Conservation (phyloP, 2,113 vertebrate genomes). For the Cyanistes caeruleus region DNA sequence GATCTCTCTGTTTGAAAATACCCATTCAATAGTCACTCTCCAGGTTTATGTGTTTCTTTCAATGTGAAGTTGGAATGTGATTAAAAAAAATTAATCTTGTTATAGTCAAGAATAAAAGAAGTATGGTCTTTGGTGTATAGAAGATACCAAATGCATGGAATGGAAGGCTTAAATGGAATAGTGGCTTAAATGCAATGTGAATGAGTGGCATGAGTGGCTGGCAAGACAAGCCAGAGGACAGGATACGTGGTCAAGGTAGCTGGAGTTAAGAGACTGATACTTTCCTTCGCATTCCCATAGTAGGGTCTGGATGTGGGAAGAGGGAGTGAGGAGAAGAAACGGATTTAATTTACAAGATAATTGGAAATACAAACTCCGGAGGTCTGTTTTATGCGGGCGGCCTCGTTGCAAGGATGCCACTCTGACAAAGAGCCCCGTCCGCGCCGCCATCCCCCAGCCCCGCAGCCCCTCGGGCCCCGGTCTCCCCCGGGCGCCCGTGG, state of each 20-base stretch:
- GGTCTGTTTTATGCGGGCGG: fast-evolving
- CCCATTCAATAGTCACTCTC: neutral
- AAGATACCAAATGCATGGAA: neutral
- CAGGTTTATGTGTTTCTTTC: neutral
- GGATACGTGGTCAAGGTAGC: fast-evolving
- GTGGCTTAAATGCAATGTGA: neutral
- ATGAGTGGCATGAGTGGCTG: fast-evolving
- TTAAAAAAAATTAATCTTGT: neutral
- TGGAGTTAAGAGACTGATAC: neutral
- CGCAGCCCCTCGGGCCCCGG: fast-evolving
- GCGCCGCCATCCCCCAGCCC: fast-evolving
- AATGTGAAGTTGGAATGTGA: fast-evolving
- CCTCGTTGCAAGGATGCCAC: fast-evolving
- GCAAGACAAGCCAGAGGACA: neutral
- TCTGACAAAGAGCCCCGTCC: fast-evolving
- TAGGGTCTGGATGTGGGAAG: neutral
- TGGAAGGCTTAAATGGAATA: neutral
- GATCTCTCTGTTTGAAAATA: neutral
- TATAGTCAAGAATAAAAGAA: neutral
- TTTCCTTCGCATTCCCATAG: fast-evolving
- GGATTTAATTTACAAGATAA: neutral
- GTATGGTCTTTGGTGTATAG: no score
- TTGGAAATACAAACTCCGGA: neutral
- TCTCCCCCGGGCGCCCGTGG: neutral
- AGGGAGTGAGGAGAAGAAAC: neutral